These are phyloP conservation scores for Zoanthus sansibaricus DNA, from an alignment of 92 coral and sea anemone species.

Conservation along the genomic window DNA sequence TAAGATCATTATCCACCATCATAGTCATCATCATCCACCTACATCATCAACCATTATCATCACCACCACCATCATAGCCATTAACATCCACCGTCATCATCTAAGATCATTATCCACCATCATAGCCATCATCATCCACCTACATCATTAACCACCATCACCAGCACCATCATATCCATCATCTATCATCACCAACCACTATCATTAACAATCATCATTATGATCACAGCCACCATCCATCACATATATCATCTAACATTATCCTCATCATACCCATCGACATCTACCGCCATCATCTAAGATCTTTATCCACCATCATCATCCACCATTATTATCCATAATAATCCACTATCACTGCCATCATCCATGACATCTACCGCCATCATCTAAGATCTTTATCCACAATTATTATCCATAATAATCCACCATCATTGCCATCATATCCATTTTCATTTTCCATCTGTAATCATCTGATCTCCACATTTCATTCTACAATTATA, in stretches of 20 bases:
- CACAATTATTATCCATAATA: neutral
- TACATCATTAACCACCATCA: neutral
- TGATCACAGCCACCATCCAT: too few species aligned
- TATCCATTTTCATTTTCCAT: too few species aligned
- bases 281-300: neutral
- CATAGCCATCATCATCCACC: neutral
- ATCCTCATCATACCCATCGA: neutral
- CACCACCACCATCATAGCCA: neutral
- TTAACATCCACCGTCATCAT: too few species aligned
- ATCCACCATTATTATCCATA: neutral
- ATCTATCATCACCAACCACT: neutral
- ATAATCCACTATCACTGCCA: neutral
- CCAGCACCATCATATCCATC: neutral
- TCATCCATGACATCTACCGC: neutral
- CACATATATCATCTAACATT: neutral
- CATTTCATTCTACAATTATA: too few species aligned
- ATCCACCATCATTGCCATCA: neutral
- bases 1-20: neutral
- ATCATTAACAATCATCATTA: too few species aligned
- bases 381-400: neutral
- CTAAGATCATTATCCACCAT: too few species aligned
- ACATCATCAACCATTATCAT: too few species aligned
- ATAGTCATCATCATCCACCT: too few species aligned
- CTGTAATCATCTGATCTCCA: too few species aligned
- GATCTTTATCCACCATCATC: neutral